Base-by-base conservation (phyloP, 2,888 invertebrate species). In the Meta bourneti region DNA sequence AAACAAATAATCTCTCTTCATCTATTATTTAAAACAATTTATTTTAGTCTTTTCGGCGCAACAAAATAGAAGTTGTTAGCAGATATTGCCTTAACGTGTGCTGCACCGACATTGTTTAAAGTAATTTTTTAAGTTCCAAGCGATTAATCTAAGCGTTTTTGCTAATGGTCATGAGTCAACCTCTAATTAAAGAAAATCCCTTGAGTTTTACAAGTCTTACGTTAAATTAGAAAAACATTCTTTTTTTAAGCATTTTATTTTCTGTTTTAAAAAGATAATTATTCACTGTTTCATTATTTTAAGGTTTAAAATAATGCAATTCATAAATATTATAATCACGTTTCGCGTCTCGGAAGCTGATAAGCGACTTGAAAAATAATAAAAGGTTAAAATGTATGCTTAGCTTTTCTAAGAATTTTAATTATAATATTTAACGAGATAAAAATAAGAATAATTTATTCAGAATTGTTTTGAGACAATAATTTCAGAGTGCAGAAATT, bases 171-270 rank as follows among this genome's bases (percentile, higher is more conserved):
- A 19, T 20, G 34, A 20, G 74, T 52, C 54, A 84, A 61, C 84
- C 61, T 54, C 74, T 84, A 84, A 84, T 84, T 84, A 84, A 84
- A 84, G 74, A 75, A 75, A 61, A 84, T 61, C 61, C 54, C 84
- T 16, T 7, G 84, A 61, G 74, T 54, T 34, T 84, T 75, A 34
- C 74, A 54, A n/a, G 20, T 8, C 82, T 83, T 83, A 83, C 19
- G 16, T 2, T 71, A 20, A 72, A 72, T 83, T 72, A 83, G 20
- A 34, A 51, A n/a, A 70, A 49, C 80, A 69, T 71, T 82, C 8
- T 11, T n/a, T 11, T n/a, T 20, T 83, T 2, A 34, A 34, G 34
- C 4, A 34, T 34, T 34, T 34, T 34, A 34, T 34, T 34, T 34
- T 34, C 34, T 34, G 34, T 34, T 34, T 34, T 34, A 34, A 34